Conservation (phyloP, 2,888 invertebrate genomes). For the Lasioglossum lativentre region DNA sequence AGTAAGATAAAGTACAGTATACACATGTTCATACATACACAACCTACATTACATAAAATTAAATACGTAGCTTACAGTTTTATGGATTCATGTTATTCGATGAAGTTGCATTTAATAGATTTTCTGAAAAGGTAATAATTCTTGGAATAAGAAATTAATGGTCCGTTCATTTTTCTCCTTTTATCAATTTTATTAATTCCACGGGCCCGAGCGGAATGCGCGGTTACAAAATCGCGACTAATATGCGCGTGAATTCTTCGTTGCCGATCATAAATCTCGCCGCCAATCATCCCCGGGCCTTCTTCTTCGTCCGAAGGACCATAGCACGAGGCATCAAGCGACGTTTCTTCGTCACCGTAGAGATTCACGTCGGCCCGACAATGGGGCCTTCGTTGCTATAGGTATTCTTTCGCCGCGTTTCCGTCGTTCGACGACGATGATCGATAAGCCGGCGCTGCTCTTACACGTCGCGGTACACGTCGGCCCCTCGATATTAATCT, state of each 20-base stretch:
- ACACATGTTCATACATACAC: no score
- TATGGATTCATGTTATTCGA: no score
- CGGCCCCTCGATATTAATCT: conserved; percentile 58
- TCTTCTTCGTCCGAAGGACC: conserved; percentile 41
- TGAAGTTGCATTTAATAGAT: no score
- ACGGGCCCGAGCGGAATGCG: not conserved
- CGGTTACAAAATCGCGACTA: conserved; percentile 52
- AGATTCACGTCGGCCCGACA: conserved; percentile 52
- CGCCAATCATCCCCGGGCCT: conserved; percentile 76
- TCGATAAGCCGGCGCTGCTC: conserved; percentile 54
- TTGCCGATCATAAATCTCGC: conserved; percentile 77
- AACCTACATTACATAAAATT: no score
- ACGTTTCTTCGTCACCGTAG: conserved; percentile 63
- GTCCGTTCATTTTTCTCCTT: not conserved
- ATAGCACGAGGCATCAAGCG: conserved; percentile 54
- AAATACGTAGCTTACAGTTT: no score
- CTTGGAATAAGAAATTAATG: not conserved
- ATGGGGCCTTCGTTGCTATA: conserved; percentile 57
- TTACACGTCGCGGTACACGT: conserved; percentile 6
- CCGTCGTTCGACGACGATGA: conserved; percentile 65
- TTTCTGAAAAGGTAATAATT: not conserved
- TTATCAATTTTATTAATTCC: not conserved
- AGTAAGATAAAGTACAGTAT: no score
- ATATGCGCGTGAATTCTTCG: conserved; percentile 62
- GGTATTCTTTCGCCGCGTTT: conserved; percentile 58